Evolutionary conservation across 2,888 invertebrate genomes (phyloP), one percentile per base, ranked within the genome.

Genomic region (Oligia strigilis): DNA sequence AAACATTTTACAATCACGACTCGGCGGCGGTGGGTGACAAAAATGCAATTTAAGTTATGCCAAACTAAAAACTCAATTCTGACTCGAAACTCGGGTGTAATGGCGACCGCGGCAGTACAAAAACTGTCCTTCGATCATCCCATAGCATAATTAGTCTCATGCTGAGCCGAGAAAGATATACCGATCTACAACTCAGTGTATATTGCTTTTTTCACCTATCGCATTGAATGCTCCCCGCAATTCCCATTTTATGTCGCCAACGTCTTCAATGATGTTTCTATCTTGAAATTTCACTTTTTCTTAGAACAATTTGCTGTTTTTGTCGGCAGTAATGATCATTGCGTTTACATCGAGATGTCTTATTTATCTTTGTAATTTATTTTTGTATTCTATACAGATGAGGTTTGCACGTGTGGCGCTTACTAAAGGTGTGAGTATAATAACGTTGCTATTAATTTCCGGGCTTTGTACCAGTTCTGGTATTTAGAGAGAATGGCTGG

Each of bases 21-120:
- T 80, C 91, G 88, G 83, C 89, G 89, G 90, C 90, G 92, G 92
- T 93, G 94, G 95, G 96, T 96, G 96, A 96, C 96, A 96, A 96
- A 96, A 96, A 96, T 96, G 96, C 96, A 95, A 96, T 96, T 95
- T 96, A 94, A 95, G 95, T 94, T 96, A 95, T 96, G 93, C 93
- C 90, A 88, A 89, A 92, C 93, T 94, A 96, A 96, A 96, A 96
- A 96, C 93, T 94, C 93, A 95, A 95, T 95, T 94, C 93, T 91
- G 89, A 82, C 90, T 91, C 92, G 91, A 93, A 93, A 91, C 92
- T 91, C 89, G 87, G 87, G 91, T 92, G 93, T 92, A 94, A 94
- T 94, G 93, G 92, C 91, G 90, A 88, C 78, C 81, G 88, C 77
- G 19, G 76, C 43, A 17, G 23, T n/a, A 80, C 92, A 96, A 96